Conservation (phyloP, 2,888 invertebrate species). For the Netelia fuscicornis region DNA sequence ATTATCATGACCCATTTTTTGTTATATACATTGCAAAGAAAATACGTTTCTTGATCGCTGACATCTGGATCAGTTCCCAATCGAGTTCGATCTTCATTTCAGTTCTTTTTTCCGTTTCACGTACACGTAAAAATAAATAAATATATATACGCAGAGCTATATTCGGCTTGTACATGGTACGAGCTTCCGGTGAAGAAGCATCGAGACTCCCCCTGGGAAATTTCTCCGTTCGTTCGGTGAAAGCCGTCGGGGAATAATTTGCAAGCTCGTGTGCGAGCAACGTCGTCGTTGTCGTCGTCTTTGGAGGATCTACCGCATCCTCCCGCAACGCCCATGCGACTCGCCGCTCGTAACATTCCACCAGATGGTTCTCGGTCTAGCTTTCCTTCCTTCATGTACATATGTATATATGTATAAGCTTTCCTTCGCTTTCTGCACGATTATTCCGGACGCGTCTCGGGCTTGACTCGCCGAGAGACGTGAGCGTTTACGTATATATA, state of each 20-base stretch:
- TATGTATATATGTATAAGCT: background rate
- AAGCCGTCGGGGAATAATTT: constrained; percentile 80
- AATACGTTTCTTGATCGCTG: too few relatives aligned
- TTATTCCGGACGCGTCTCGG: constrained; percentile 66
- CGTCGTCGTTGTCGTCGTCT: constrained; percentile 64
- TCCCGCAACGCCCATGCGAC: constrained; percentile 76
- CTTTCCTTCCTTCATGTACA: background rate
- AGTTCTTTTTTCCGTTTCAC: background rate
- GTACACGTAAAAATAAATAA: too few relatives aligned
- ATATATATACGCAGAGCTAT: too few relatives aligned
- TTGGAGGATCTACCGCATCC: constrained; percentile 74
- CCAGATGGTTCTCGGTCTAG: constrained; percentile 32
- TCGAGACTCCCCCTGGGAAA: constrained; percentile 75
- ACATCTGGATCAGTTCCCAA: background rate
- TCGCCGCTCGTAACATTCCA: constrained; percentile 71
- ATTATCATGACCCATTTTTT: background rate
- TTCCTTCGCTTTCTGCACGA: constrained; percentile 39
- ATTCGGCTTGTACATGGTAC: background rate
- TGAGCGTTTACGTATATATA: constrained; percentile 44
- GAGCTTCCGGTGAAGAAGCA: constrained; percentile 26
- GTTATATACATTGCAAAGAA: too few relatives aligned
- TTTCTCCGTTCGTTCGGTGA: constrained; percentile 75
- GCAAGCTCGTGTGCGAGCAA: constrained; percentile 74
- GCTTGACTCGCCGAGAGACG: constrained; percentile 48
- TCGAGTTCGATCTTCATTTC: constrained; percentile 12